These are phyloP conservation scores for Chanos chanos DNA, from an alignment of 2,797 vertebrate species.

Conservation along the genomic window DNA sequence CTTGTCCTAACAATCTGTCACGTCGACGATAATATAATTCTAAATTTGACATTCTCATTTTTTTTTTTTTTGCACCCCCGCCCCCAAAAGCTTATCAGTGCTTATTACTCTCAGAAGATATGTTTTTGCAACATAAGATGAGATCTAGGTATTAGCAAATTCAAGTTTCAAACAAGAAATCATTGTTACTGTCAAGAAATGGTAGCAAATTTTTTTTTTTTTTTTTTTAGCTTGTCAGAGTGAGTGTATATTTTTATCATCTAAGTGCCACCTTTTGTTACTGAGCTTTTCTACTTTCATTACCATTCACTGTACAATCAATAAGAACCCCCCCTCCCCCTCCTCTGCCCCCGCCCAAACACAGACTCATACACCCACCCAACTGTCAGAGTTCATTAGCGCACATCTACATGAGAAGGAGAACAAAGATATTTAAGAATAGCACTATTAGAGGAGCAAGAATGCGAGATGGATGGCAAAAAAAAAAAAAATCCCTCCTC, in stretches of 20 bases:
- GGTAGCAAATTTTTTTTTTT: slow-evolving; percentile 55
- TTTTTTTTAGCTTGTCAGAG: slow-evolving; percentile 68
- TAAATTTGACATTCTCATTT: not conserved
- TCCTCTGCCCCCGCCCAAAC: too few species aligned
- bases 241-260: slow-evolving; percentile 64
- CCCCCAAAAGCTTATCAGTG: slow-evolving; percentile 5
- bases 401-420: slow-evolving; percentile 62
- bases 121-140: slow-evolving; percentile 15
- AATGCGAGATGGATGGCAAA: slow-evolving; percentile 59
- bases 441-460: slow-evolving; percentile 57
- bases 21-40: not conserved
- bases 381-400: slow-evolving; percentile 72
- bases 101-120: slow-evolving; percentile 8
- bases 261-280: slow-evolving; percentile 66
- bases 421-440: slow-evolving; percentile 60
- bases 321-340: too few species aligned
- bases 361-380: too few species aligned
- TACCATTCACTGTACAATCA: slow-evolving; percentile 63
- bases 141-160: slow-evolving; percentile 17
- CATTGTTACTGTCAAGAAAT: slow-evolving; percentile 37
- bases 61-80: not conserved
- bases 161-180: slow-evolving; percentile 27
- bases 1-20: too few species aligned
- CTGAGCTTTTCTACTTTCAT: slow-evolving; percentile 69
- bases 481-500: too few species aligned